These are phyloP conservation scores for Myotis planiceps DNA, from an alignment of 2,797 vertebrate genomes.

Conservation along the genomic window DNA sequence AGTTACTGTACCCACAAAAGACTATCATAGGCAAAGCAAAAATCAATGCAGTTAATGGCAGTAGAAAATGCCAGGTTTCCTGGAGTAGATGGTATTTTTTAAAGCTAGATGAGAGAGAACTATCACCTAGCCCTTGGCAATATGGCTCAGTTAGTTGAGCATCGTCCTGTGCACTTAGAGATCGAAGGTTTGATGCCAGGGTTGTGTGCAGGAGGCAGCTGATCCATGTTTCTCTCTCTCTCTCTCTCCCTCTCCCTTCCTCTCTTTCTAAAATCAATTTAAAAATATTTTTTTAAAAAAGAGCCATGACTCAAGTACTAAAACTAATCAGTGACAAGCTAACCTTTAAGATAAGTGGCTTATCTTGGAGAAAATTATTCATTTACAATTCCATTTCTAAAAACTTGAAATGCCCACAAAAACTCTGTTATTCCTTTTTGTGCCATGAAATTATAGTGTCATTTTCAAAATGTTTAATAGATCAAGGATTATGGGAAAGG, in stretches of 20 bases:
- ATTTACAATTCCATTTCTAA: background rate
- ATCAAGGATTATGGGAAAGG: background rate
- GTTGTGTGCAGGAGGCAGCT: no score
- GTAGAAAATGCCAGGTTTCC: background rate
- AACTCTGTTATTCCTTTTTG: background rate
- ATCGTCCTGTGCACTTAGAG: no score
- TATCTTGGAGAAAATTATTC: background rate
- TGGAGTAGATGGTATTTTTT: background rate
- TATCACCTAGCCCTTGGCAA: no score
- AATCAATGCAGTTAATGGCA: background rate
- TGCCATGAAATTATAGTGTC: background rate
- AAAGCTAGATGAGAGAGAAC: background rate
- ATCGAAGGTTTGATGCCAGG: no score
- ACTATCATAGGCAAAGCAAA: background rate
- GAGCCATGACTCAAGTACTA: background rate
- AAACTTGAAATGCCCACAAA: background rate
- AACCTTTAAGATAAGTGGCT: background rate
- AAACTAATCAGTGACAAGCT: background rate
- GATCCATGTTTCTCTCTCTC: no score
- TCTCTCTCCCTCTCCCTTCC: no score
- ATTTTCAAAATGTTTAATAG: constrained; percentile 7
- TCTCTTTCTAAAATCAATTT: no score
- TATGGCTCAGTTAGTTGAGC: no score
- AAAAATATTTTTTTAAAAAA: background rate
- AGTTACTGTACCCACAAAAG: background rate